Percentiles rank a stretch among this genome's conserved stretches.
Conservation (phyloP, 2,113 vertebrate species). For the Ophthalmolycus amberensis region DNA sequence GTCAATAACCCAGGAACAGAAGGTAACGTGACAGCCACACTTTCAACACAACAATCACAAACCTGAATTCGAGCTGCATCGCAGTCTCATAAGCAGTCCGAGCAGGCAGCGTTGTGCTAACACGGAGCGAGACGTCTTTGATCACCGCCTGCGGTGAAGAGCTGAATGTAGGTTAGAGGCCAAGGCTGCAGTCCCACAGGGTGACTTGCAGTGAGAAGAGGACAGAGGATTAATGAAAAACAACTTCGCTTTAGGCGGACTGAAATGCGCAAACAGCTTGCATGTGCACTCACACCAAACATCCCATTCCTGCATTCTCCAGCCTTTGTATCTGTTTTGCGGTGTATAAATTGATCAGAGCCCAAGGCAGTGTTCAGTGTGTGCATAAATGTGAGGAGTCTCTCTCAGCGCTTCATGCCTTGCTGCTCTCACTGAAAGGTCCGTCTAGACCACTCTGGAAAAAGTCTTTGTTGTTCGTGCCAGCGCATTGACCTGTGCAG, state of each 20-base stretch:
- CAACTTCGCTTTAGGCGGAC: slow-evolving; percentile 17
- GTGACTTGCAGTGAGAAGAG: slow-evolving; percentile 13
- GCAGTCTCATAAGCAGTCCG: slow-evolving; percentile 28
- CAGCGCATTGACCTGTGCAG: slow-evolving; percentile 75
- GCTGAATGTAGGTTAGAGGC: slow-evolving; percentile 58
- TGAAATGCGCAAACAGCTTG: slow-evolving; percentile 35
- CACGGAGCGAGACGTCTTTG: slow-evolving; percentile 44
- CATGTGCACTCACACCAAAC: slow-evolving; percentile 48
- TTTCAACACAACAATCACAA: slow-evolving; percentile 31
- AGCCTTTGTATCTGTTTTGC: slow-evolving; percentile 44
- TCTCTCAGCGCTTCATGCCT: slow-evolving; percentile 69
- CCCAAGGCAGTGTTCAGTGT: slow-evolving; percentile 37
- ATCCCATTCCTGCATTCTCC: slow-evolving; percentile 66
- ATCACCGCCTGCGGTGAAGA: slow-evolving; percentile 50
- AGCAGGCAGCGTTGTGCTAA: slow-evolving; percentile 10
- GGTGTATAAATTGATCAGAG: slow-evolving; percentile 51
- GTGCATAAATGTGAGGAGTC: slow-evolving; percentile 49
- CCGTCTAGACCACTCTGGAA: slow-evolving; percentile 68
- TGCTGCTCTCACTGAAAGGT: slow-evolving; percentile 75
- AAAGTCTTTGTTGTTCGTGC: slow-evolving; percentile 74
- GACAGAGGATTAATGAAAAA: slow-evolving; percentile 21
- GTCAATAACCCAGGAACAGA: slow-evolving; percentile 91
- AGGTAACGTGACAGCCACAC: slow-evolving; percentile 81
- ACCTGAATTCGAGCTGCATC: slow-evolving; percentile 36
- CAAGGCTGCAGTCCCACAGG: slow-evolving; percentile 8